phyloP scores from a whole-genome alignment of 2,113 vertebrate genomes.

The Zapus hudsonius region DNA sequence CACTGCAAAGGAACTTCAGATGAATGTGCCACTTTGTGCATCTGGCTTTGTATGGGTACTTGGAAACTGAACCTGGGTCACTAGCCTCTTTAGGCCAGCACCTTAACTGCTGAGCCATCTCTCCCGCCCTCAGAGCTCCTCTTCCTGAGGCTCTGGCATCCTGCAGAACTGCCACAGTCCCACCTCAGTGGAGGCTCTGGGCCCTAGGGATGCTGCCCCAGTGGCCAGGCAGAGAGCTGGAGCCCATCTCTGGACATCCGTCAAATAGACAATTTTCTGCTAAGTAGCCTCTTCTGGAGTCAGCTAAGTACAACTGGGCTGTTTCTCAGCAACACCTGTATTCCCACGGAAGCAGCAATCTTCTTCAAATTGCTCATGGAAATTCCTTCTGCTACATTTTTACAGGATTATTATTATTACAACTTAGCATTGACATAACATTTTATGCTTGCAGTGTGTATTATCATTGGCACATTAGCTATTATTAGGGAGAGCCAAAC shows the following conservation, averaged over 20 bases:
- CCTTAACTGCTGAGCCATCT: too few species aligned
- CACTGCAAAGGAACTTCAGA: too few species aligned
- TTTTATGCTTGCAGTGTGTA: constrained; percentile 57
- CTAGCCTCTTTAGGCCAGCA: too few species aligned
- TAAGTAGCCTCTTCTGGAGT: fast-evolving
- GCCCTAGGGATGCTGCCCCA: neutral
- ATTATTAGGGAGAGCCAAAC: constrained; percentile 66
- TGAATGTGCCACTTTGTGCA: too few species aligned
- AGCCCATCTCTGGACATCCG: fast-evolving
- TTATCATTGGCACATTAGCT: constrained; percentile 59
- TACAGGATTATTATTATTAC: constrained; percentile 77
- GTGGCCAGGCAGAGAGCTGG: neutral
- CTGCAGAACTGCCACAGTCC: neutral
- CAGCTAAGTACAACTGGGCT: neutral
- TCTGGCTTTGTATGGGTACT: too few species aligned
- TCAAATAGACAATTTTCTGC: neutral
- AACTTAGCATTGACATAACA: constrained; percentile 72
- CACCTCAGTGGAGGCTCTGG: neutral
- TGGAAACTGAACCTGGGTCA: too few species aligned
- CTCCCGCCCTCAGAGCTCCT: neutral
- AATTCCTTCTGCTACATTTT: constrained; percentile 66
- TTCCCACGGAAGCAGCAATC: constrained; percentile 49
- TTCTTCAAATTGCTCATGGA: constrained; percentile 60
- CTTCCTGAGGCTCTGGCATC: neutral
- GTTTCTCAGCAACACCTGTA: constrained; percentile 48